A percentile compares a stretch with the other conserved stretches of the same genome.
Evolutionary conservation across 2,113 vertebrate genomes (phyloP).

Genomic region (Canis aureus): DNA sequence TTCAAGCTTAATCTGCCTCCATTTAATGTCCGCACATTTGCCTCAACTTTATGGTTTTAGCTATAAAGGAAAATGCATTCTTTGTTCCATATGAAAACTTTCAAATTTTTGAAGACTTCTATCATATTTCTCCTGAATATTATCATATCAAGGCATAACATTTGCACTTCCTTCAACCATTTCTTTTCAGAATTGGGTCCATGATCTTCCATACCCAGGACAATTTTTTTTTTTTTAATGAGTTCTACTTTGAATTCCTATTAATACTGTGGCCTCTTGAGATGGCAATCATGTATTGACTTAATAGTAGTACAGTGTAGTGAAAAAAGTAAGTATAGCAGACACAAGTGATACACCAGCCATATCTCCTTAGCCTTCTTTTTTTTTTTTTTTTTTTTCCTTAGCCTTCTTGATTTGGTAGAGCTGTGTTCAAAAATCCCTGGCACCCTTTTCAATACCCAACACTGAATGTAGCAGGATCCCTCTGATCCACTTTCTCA

Average conservation of each 20-base stretch:
- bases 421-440: neutral
- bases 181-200: neutral
- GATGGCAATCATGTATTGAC: neutral
- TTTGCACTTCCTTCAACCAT: neutral
- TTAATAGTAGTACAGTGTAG: neutral
- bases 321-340: neutral
- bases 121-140: neutral
- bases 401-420: neutral
- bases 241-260: neutral
- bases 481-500: neutral
- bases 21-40: neutral
- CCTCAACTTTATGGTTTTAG: neutral
- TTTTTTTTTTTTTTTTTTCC: too few species aligned
- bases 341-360: neutral
- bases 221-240: neutral
- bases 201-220: neutral
- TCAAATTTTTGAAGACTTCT: slow-evolving; percentile 2
- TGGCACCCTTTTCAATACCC: neutral
- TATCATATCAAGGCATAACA: neutral
- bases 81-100: neutral
- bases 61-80: neutral
- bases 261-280: neutral
- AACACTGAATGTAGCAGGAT: neutral
- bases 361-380: neutral
- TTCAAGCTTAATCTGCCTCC: neutral